Conservation (phyloP, 2,113 vertebrate species). For the Trematomus loennbergii region DNA sequence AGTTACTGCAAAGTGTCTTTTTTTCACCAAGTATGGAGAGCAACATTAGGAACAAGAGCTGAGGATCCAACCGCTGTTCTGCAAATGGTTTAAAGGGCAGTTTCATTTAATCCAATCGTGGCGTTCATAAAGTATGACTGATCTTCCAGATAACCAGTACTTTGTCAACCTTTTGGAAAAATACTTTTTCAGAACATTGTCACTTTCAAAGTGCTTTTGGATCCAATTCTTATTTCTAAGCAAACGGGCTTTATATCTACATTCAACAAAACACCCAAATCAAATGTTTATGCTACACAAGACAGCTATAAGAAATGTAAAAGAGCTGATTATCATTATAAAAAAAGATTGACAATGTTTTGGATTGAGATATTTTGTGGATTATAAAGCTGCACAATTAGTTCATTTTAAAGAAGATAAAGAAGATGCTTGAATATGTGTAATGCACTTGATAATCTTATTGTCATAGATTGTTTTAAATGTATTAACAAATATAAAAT, state of each 20-base stretch:
- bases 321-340: too few relatives aligned
- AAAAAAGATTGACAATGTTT: too few relatives aligned
- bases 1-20: background rate
- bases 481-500: too few relatives aligned
- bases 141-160: background rate
- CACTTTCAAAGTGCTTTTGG: background rate
- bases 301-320: too few relatives aligned
- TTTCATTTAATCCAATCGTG: background rate
- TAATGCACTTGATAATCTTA: too few relatives aligned
- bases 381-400: too few relatives aligned
- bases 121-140: background rate
- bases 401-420: too few relatives aligned
- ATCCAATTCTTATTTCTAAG: background rate
- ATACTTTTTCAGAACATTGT: background rate
- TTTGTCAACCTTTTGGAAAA: background rate
- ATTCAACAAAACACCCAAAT: background rate
- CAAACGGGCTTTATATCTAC: background rate
- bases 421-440: too few relatives aligned
- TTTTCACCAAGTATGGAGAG: background rate
- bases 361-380: too few relatives aligned
- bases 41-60: background rate
- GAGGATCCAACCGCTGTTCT: background rate
- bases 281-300: too few relatives aligned
- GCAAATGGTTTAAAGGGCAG: background rate
- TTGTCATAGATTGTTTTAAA: too few relatives aligned